Base-by-base conservation (phyloP, 1,140 invertebrate genomes). In the Zaprionus ghesquierei region DNA sequence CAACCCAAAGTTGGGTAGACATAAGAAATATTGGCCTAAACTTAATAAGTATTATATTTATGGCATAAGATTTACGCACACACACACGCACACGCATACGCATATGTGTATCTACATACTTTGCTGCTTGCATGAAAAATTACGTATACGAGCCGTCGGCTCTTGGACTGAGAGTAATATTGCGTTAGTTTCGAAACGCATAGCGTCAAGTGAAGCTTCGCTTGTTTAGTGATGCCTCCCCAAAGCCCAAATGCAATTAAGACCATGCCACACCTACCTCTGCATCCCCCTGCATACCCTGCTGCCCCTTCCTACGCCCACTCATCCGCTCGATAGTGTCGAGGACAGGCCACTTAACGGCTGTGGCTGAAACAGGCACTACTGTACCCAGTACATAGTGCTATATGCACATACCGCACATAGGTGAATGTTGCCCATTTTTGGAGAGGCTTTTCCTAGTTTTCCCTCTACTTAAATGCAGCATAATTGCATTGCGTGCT, bases 211-310 rank as follows among this genome's bases (percentile, higher is more conserved):
- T 71, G 51, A 27, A 20, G 44, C 20, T 13, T 2, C 35, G 35
- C 70, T 51, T 33, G 44, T 62, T 75, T 55, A 44, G 29, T 18
- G 41, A 18, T 33, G 31, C 38, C 18, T 15, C 25, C 49, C 68
- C 33, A 51, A 81, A 68, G 66, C 75, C 82, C 82, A 53, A 81
- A 81, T 53, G 82, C 75, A 87, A 87, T 86, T 81, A 87, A 70
- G 51, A 59, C 46, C 64, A 74, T 25, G 62, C 79, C 35, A 18
- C 27, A 35, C 23, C 9, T 22, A 5, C 10, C n/a, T n/a, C n/a
- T n/a, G n/a, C n/a, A n/a, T n/a, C n/a, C n/a, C n/a, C n/a, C n/a
- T n/a, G n/a, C n/a, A n/a, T n/a, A n/a, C n/a, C n/a, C n/a, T n/a
- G 20, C 62, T 53, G 10, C 49, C 62, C 35, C 55, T 69, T 38